Evolutionary conservation across 2,797 vertebrate genomes (phyloP).

Genomic region (Xiphophorus birchmanni): DNA sequence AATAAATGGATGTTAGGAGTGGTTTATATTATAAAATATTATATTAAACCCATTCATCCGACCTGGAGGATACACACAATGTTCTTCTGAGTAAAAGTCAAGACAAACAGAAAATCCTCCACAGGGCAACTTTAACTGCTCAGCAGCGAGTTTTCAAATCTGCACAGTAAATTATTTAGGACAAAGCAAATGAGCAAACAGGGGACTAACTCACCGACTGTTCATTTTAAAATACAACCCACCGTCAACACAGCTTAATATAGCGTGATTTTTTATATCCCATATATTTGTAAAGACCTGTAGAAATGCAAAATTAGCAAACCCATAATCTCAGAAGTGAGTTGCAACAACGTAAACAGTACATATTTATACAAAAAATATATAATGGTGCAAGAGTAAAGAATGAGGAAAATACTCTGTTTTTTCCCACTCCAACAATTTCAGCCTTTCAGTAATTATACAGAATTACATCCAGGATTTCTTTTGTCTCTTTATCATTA

Average conservation of each 20-base stretch:
- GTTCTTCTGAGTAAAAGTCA: not conserved
- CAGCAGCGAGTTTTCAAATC: not conserved
- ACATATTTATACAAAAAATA: not conserved
- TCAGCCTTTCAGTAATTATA: not conserved
- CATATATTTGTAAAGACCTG: not conserved
- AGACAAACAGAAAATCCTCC: not conserved
- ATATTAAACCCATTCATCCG: not conserved
- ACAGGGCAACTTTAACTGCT: not conserved
- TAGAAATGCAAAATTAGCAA: constrained; percentile 14
- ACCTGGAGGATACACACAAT: not conserved
- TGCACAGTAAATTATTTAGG: not conserved
- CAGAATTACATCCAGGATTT: not conserved
- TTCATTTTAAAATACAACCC: not conserved
- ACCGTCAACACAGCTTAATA: not conserved
- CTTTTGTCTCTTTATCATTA: not conserved
- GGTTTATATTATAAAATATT: not conserved
- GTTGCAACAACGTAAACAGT: not conserved
- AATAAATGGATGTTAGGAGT: not conserved
- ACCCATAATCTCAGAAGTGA: not conserved
- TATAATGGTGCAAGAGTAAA: not conserved
- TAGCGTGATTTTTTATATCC: not conserved
- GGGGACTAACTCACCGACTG: not conserved
- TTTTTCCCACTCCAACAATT: not conserved
- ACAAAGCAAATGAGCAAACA: not conserved
- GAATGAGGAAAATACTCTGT: not conserved